Evolutionary conservation across 2,113 vertebrate genomes (phyloP).

Genomic region (Dermatemys mawii): DNA sequence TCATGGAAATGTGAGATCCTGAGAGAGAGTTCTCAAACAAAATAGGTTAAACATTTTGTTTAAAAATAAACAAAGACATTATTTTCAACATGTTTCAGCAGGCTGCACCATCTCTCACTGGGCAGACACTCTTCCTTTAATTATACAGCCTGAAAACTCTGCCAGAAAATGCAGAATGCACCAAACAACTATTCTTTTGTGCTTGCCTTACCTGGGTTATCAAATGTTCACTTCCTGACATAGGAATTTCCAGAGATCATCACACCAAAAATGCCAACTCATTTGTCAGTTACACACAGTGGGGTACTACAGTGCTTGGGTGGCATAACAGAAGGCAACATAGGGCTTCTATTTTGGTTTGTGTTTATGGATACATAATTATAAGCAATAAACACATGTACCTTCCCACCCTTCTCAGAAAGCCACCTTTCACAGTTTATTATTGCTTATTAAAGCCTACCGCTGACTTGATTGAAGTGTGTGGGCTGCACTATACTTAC

Average conservation of each 20-base stretch:
- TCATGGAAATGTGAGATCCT: not conserved
- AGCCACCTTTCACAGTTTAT: constrained; percentile 43
- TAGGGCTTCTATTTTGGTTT: not conserved
- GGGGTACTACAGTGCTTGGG: not conserved
- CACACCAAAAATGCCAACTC: not conserved
- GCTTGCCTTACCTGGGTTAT: not conserved
- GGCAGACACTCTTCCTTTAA: not conserved
- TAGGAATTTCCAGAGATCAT: not conserved
- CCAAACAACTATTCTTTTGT: not conserved
- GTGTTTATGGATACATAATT: constrained; percentile 47
- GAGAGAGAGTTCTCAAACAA: not conserved
- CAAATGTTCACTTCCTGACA: not conserved
- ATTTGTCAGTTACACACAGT: not conserved
- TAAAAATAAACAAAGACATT: not conserved
- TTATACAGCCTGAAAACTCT: not conserved
- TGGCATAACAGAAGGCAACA: not conserved
- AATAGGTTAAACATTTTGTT: not conserved
- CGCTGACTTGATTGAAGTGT: constrained; percentile 63
- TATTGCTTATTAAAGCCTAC: constrained; percentile 49
- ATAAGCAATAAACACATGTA: constrained; percentile 3
- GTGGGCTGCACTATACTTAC: constrained; percentile 62
- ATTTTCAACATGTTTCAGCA: not conserved
- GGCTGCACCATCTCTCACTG: not conserved
- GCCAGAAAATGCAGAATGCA: not conserved
- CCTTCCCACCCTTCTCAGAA: constrained; percentile 31